Evolutionary conservation across 2,888 invertebrate genomes (phyloP).

Genomic region (Leistus spinibarbis): DNA sequence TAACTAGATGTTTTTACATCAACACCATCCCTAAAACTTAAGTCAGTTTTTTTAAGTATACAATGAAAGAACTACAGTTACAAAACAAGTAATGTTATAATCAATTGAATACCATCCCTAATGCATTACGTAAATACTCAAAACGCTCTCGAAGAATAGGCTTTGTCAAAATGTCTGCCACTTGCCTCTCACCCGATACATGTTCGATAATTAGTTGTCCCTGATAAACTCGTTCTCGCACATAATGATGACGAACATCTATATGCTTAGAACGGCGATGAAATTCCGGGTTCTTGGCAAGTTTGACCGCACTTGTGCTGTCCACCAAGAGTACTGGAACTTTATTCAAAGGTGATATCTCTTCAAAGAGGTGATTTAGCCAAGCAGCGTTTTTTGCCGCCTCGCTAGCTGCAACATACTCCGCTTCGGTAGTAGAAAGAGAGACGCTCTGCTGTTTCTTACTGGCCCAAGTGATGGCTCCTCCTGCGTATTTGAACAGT

Average conservation of each 20-base stretch:
- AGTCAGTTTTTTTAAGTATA: too few relatives aligned
- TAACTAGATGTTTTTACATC: too few relatives aligned
- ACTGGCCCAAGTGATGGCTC: slow-evolving; percentile 28
- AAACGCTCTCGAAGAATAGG: background rate
- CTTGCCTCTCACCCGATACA: background rate
- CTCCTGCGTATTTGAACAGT: slow-evolving; percentile 35
- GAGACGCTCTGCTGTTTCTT: slow-evolving; percentile 42
- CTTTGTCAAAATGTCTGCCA: slow-evolving; percentile 17
- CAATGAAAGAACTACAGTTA: too few relatives aligned
- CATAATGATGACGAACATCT: too few relatives aligned
- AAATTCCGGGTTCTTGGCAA: slow-evolving; percentile 31
- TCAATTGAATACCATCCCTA: too few relatives aligned
- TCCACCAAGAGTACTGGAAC: slow-evolving; percentile 47
- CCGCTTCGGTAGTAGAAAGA: slow-evolving; percentile 28
- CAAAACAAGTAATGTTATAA: too few relatives aligned
- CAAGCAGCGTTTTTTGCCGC: slow-evolving; percentile 35
- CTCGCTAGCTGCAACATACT: slow-evolving; percentile 32
- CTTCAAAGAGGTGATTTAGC: slow-evolving; percentile 46
- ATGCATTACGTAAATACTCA: too few relatives aligned
- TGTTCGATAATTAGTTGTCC: background rate
- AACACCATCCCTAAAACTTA: too few relatives aligned
- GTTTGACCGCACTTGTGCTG: slow-evolving; percentile 47
- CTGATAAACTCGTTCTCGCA: background rate
- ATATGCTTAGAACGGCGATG: slow-evolving; percentile 15
- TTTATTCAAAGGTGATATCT: slow-evolving; percentile 42